Base-by-base conservation (phyloP, 2,888 invertebrate species). In the Tubulanus polymorphus region DNA sequence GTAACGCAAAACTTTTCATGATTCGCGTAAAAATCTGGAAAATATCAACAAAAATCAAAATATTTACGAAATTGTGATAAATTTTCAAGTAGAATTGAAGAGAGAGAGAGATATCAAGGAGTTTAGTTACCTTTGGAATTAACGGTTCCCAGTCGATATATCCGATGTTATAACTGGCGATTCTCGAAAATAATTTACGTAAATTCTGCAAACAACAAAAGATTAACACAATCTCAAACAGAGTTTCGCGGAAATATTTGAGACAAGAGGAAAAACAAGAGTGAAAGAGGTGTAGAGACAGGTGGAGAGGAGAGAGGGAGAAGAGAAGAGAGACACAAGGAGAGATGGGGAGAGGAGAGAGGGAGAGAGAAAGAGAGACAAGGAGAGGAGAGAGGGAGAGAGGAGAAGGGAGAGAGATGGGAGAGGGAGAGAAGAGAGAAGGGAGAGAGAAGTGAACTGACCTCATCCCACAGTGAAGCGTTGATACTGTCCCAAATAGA, bases 81-180 rank as follows among this genome's bases (percentile, higher is more conserved):
- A 57, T 58, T n/a, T 48, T 37, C 27, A 45, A 18, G 25, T 45
- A 45, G 45, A 26, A 45, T 25, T 45, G n/a, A n/a, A n/a, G n/a
- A n/a, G n/a, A n/a, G n/a, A n/a, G n/a, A n/a, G n/a, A n/a, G n/a
- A n/a, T n/a, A n/a, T n/a, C n/a, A n/a, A 37, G 6, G 15, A 20
- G n/a, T n/a, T n/a, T n/a, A 58, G 59, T 63, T 65, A 79, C 78
- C 68, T 67, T 67, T n/a, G 91, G 87, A 51, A 91, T 84, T 72
- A 91, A 84, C 0, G 90, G 89, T 59, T 87, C 86, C 93, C 93
- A 95, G 75, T 95, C 87, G 45, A 94, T 86, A 52, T 87, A 86
- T 0, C 93, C 93, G 52, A 90, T 87, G 76, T 88, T 90, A 65
- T 84, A 82, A 65, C 83, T 82, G 0, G 90, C 88, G 47, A 91